phyloP scores from a whole-genome alignment of 2,113 vertebrate species.

The Amia ocellicauda region DNA sequence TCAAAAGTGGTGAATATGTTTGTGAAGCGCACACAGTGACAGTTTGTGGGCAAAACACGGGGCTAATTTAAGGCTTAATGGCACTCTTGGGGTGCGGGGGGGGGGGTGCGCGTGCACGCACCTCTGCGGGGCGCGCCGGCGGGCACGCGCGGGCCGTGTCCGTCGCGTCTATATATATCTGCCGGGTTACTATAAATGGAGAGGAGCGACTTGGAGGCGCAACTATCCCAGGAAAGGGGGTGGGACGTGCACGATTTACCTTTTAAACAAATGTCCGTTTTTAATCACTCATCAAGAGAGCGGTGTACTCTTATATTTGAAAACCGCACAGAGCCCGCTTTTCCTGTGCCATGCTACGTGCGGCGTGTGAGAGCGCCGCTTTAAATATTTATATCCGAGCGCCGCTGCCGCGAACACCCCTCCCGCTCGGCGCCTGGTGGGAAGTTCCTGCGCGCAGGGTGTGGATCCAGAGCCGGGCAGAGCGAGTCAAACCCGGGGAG shows the following conservation, averaged over 20 bases:
- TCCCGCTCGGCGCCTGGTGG: conserved; percentile 41
- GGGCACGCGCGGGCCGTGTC: conserved; percentile 22
- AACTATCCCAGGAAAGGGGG: conserved; percentile 43
- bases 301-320: too few relatives aligned
- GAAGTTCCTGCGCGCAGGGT: conserved; percentile 58
- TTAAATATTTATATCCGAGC: conserved; percentile 24
- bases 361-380: too few relatives aligned
- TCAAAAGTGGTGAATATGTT: too few relatives aligned
- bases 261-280: background rate
- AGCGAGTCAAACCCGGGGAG: conserved; percentile 56
- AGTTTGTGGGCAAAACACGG: too few relatives aligned
- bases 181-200: conserved; percentile 79
- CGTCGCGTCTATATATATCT: conserved; percentile 56
- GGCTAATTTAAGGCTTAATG: too few relatives aligned
- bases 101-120: background rate
- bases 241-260: conserved; percentile 5
- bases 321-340: too few relatives aligned
- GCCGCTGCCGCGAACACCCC: conserved; percentile 22
- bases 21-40: too few relatives aligned
- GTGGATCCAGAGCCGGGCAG: conserved; percentile 54
- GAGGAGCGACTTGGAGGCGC: conserved; percentile 52
- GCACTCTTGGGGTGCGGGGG: too few relatives aligned
- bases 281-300: background rate
- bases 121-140: conserved; percentile 8
- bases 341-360: conserved; percentile 3